phyloP scores from a whole-genome alignment of 2,113 vertebrate genomes.

The Cromileptes altivelis region DNA sequence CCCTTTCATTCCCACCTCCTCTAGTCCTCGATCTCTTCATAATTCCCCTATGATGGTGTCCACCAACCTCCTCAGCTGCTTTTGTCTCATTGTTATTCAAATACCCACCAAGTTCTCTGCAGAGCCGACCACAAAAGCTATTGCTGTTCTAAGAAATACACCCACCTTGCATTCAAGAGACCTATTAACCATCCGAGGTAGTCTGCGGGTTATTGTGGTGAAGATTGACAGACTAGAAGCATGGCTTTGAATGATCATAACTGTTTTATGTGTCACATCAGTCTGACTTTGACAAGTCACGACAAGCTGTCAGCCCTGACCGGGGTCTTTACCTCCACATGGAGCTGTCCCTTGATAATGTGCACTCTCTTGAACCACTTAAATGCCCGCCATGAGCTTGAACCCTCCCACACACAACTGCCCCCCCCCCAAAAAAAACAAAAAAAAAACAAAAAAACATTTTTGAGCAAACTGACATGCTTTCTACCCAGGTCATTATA shows the following conservation, averaged over 20 bases:
- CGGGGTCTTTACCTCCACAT: slow-evolving; percentile 31
- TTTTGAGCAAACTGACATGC: slow-evolving; percentile 30
- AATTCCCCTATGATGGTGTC: slow-evolving; percentile 45
- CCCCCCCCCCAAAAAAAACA: background rate
- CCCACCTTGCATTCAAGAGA: slow-evolving; percentile 38
- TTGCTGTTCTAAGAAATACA: slow-evolving; percentile 37
- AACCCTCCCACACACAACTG: slow-evolving; percentile 26
- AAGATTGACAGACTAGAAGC: slow-evolving; percentile 27
- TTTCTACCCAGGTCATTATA: slow-evolving; percentile 36
- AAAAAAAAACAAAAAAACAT: slow-evolving; percentile 9
- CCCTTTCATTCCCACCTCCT: slow-evolving; percentile 50
- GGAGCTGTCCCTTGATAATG: slow-evolving; percentile 35
- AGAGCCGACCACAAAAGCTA: slow-evolving; percentile 43
- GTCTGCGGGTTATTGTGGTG: slow-evolving; percentile 25
- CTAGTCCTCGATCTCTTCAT: slow-evolving; percentile 25
- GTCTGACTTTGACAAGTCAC: slow-evolving; percentile 33
- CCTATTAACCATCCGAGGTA: slow-evolving; percentile 39
- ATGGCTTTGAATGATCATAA: slow-evolving; percentile 37
- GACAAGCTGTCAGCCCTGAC: slow-evolving; percentile 44
- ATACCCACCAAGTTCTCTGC: slow-evolving; percentile 28
- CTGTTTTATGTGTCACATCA: slow-evolving; percentile 44
- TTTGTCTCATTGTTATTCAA: slow-evolving; percentile 54
- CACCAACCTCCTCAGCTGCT: slow-evolving; percentile 39
- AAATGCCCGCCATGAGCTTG: slow-evolving; percentile 27
- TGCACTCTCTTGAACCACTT: background rate